Conservation (phyloP, 2,797 vertebrate genomes). For the Notamacropus eugenii region DNA sequence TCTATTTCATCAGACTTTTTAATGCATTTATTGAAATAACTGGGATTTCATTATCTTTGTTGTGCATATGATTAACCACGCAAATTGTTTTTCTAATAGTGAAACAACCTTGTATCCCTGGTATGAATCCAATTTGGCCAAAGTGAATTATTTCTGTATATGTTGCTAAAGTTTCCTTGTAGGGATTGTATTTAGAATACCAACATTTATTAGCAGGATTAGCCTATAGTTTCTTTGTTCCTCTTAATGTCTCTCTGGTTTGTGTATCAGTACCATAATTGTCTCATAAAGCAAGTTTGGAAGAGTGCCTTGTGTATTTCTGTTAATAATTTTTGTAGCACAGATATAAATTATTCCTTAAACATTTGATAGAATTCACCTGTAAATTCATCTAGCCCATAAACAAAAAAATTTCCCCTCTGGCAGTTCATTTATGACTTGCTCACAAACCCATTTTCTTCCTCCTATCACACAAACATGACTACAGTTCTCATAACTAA, state of each 20-base stretch:
- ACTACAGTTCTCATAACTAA: slow-evolving; percentile 54
- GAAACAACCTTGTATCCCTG: background rate
- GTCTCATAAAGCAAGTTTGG: background rate
- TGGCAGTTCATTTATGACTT: background rate
- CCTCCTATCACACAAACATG: background rate
- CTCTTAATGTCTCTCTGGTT: background rate
- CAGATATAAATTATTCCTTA: background rate
- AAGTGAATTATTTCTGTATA: background rate
- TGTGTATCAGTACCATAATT: background rate
- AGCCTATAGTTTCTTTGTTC: background rate
- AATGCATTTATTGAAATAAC: background rate
- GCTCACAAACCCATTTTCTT: background rate
- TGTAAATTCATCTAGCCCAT: background rate
- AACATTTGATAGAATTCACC: background rate
- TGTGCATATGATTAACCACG: background rate
- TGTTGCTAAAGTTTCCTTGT: background rate
- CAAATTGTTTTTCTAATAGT: background rate
- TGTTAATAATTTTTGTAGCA: background rate
- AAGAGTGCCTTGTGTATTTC: background rate
- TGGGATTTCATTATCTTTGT: background rate
- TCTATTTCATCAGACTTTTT: background rate
- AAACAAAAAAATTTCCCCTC: background rate
- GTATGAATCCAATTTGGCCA: background rate
- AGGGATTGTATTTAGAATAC: background rate
- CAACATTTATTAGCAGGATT: background rate